Evolutionary conservation across 1,140 invertebrate species (phyloP), one percentile per base, ranked within the genome.

Genomic region (Goniozus legneri): DNA sequence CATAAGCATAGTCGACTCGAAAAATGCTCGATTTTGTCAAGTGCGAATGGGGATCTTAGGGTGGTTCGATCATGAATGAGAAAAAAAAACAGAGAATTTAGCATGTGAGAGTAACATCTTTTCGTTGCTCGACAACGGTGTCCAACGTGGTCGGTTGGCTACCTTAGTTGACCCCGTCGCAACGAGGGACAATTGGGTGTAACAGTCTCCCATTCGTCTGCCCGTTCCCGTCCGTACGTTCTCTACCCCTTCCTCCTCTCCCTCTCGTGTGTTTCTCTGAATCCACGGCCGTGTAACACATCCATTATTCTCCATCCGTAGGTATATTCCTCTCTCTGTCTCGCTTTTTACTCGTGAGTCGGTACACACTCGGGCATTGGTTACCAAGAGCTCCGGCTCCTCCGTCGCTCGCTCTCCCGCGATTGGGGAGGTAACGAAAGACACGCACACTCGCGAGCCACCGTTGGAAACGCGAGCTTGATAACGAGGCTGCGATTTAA

Each of bases 121-220:
- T n/a, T n/a, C n/a, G n/a, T n/a, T 46, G 40, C 47, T 40, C 38
- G 43, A 53, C 52, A 44, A 57, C 58, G 62, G 62, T 64, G 57
- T 62, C 52, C 57, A 53, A 44, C 61, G 57, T 67, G 55, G 45
- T 51, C 55, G 53, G 45, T 52, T 55, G 50, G 56, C 64, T 74
- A 74, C 71, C 70, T 74, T 73, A 74, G 67, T 74, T 74, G 70
- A 74, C 71, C 71, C 69, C 69, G 56, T 56, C 62, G 58, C 70
- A 74, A 74, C 67, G 69, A 74, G 70, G 66, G 71, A 74, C 70
- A 74, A 74, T 73, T 74, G 70, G 71, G 67, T 69, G 70, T 74
- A 74, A 74, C 71, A 73, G 70, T 71, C 71, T 73, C 65, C 65
- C 64, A 68, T 68, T 65, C 64, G 65, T 66, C 60, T 64, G 63